These are phyloP conservation scores for Drosophila cognata DNA, from an alignment of 2,888 invertebrate genomes.

Conservation along the genomic window DNA sequence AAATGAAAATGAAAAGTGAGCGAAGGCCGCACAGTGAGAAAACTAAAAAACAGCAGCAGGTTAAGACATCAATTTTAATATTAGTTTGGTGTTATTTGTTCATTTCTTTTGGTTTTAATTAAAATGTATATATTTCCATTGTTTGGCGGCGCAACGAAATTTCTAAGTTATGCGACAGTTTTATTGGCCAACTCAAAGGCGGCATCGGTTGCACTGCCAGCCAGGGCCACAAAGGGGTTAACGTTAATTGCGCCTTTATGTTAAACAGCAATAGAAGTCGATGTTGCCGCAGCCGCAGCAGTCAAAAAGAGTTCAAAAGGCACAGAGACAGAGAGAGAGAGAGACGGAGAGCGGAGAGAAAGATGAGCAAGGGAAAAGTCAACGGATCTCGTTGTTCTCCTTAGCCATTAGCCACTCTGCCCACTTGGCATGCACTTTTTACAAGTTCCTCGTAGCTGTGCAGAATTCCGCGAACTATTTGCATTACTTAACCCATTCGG, in stretches of 20 bases:
- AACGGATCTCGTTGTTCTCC: slow-evolving; percentile 17
- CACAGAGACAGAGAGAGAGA: background rate
- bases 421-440: slow-evolving; percentile 33
- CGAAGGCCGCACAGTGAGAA: slow-evolving; percentile 34
- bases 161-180: slow-evolving; percentile 78
- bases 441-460: slow-evolving; percentile 59
- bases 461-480: slow-evolving; percentile 40
- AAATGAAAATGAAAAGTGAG: slow-evolving; percentile 28
- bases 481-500: slow-evolving; percentile 68
- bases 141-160: slow-evolving; percentile 63
- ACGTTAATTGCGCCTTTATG: slow-evolving; percentile 76
- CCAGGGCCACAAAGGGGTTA: slow-evolving; percentile 72
- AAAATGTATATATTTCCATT: slow-evolving; percentile 68
- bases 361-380: slow-evolving; percentile 10
- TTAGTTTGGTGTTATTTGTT: background rate
- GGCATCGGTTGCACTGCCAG: slow-evolving; percentile 42
- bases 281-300: slow-evolving; percentile 58
- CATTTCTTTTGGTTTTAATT: slow-evolving; percentile 38
- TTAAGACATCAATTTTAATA: slow-evolving; percentile 52
- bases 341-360: background rate
- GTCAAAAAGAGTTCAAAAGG: slow-evolving; percentile 42
- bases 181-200: slow-evolving; percentile 63
- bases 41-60: slow-evolving; percentile 48
- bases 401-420: slow-evolving; percentile 10
- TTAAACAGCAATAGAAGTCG: slow-evolving; percentile 56